Evolutionary conservation across 2,888 invertebrate species (phyloP), one percentile per base, ranked within the genome.

Genomic region (Callyntrura guangdongensis): DNA sequence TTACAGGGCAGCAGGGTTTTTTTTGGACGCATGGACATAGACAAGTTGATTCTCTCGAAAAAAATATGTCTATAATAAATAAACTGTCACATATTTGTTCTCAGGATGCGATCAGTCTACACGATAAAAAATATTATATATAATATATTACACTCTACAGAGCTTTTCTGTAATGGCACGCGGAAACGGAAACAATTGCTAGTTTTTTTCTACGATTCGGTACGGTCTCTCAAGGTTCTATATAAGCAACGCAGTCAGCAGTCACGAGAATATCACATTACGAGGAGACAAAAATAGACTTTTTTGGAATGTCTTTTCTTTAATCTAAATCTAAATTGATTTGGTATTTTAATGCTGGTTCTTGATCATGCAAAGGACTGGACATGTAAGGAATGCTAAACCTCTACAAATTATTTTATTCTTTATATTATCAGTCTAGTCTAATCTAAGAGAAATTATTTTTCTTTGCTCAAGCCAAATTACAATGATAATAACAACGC

Each of bases 191-290:
- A 59, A 36, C 36, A 20, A 77, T 47, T 20, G 45, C 17, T 47
- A 36, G n/a, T 72, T 36, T 72, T 36, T 36, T 53, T 67, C 67
- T 72, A 47, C 12, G 14, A 3, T 47, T 45, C 49, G 22, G 74
- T 1, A 17, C 2, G 6, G 6, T 77, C 12, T 20, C 22, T 77
- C 77, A 77, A 77, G 77, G 77, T 17, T 36, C 36, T 59, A 17
- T 77, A 81, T 81, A 81, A 81, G 81, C 81, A 81, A 81, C 81
- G 81, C 81, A 81, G 81, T 81, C 81, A 81, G 36, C 81, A 81
- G 81, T 81, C 81, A 81, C 81, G 81, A 81, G 79, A 59, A 56
- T n/a, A 77, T 9, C 14, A 56, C 8, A 56, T 36, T 36, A 81
- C 47, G 27, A 45, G 36, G 81, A 20, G 77, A 74, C 74, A 74